Conservation (phyloP, 2,113 vertebrate genomes). For the Penelope pileata region DNA sequence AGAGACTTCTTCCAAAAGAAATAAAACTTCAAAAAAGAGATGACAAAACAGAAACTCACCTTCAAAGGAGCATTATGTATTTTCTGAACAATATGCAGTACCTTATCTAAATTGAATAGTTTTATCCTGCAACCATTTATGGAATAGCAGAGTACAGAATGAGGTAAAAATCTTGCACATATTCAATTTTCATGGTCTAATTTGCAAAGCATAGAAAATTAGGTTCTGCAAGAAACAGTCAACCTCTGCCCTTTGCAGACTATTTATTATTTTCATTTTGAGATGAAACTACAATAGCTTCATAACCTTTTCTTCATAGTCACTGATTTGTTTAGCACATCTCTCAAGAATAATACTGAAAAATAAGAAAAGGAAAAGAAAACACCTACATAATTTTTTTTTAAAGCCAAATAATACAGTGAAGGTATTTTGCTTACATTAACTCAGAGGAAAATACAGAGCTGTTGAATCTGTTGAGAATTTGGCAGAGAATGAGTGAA, state of each 20-base stretch:
- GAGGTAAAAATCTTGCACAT: constrained; percentile 21
- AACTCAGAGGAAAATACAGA: not conserved
- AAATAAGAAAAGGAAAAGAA: not conserved
- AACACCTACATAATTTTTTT: not conserved
- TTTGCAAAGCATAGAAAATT: constrained; percentile 62
- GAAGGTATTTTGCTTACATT: not conserved
- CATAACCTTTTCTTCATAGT: constrained; percentile 11
- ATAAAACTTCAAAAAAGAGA: constrained; percentile 34
- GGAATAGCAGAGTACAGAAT: constrained; percentile 17
- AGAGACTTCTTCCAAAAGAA: constrained; percentile 4
- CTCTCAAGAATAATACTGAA: not conserved
- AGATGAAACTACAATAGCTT: constrained; percentile 43
- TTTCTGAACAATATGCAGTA: constrained; percentile 50
- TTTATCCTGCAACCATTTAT: constrained; percentile 38
- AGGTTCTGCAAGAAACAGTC: constrained; percentile 36
- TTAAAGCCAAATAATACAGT: not conserved
- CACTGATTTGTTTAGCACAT: not conserved
- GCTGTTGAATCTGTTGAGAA: constrained; percentile 7
- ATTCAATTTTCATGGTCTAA: constrained; percentile 44
- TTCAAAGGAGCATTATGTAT: constrained; percentile 53
- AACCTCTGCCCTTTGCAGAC: constrained; percentile 38
- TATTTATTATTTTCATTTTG: constrained; percentile 61
- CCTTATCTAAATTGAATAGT: constrained; percentile 67
- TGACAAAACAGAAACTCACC: constrained; percentile 29
- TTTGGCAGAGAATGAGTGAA: not conserved